Conservation (phyloP, 2,888 invertebrate genomes). For the Thymelicus lineola region DNA sequence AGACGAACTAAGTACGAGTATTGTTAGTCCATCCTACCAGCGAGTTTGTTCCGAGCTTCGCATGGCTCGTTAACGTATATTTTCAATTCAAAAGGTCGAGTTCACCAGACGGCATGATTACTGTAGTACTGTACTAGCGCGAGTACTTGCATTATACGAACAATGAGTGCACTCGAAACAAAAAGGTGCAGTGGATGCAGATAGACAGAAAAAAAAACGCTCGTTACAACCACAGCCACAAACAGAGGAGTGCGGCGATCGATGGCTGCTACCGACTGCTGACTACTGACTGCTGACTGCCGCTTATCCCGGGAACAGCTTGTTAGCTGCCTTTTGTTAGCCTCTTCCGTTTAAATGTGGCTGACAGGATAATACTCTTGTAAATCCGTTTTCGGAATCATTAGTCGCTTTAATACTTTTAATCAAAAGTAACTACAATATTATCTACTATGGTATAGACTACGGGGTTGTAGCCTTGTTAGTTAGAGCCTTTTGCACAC, state of each 20-base stretch:
- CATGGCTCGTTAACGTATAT: background rate
- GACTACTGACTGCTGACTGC: background rate
- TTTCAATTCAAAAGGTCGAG: background rate
- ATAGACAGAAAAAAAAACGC: slow-evolving; percentile 13
- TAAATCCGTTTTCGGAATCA: too few relatives aligned
- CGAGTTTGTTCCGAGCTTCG: background rate
- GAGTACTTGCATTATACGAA: slow-evolving; percentile 5
- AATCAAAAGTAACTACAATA: too few relatives aligned
- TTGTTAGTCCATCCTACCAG: too few relatives aligned
- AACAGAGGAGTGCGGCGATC: slow-evolving; percentile 1
- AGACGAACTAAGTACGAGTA: too few relatives aligned
- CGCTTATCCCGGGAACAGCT: background rate
- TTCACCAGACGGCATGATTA: slow-evolving; percentile 1
- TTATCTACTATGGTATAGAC: too few relatives aligned
- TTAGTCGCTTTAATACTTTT: too few relatives aligned
- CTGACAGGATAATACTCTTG: background rate
- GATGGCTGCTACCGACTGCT: background rate
- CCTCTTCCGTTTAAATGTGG: background rate
- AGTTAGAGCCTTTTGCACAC: too few relatives aligned
- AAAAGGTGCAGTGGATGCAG: slow-evolving; percentile 13
- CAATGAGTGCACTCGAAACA: slow-evolving; percentile 15
- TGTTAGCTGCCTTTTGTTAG: background rate
- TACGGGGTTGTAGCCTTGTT: too few relatives aligned
- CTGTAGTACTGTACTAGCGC: background rate
- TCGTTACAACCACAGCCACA: background rate